Evolutionary conservation across 2,113 vertebrate genomes (phyloP).

Genomic region (Kryptolebias marmoratus): DNA sequence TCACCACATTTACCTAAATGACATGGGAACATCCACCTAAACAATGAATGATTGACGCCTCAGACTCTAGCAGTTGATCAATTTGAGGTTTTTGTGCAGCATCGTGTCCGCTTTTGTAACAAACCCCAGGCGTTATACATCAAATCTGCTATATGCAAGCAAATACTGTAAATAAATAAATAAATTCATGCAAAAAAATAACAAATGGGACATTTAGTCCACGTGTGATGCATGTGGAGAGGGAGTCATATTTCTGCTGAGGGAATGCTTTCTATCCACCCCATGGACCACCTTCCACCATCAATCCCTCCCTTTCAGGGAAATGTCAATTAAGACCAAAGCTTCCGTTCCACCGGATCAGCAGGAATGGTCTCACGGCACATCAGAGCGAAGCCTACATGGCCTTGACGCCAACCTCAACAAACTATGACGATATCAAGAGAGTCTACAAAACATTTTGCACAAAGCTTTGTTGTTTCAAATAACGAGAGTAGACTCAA

Average conservation of each 20-base stretch:
- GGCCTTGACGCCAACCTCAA: conserved; percentile 32
- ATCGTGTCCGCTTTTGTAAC: neutral
- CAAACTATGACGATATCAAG: conserved; percentile 28
- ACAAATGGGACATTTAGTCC: conserved; percentile 41
- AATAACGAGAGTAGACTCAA: neutral
- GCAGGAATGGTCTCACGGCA: conserved; percentile 45
- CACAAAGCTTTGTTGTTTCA: neutral
- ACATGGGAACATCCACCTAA: no score
- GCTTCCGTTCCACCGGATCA: conserved; percentile 61
- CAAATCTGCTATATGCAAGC: conserved; percentile 9
- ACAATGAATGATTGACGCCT: neutral
- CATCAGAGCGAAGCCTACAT: conserved; percentile 19
- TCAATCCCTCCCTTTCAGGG: conserved; percentile 32
- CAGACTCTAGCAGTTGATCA: neutral
- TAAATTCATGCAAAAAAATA: conserved; percentile 31
- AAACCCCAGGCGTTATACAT: neutral
- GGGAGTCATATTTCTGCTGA: conserved; percentile 69
- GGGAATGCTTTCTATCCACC: conserved; percentile 39
- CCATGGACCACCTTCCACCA: conserved; percentile 14
- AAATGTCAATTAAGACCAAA: conserved; percentile 65
- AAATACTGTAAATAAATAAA: conserved; percentile 22
- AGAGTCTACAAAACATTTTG: conserved; percentile 17
- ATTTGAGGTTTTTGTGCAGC: neutral
- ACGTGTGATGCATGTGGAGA: conserved; percentile 14
- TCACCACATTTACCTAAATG: neutral